Conservation (phyloP, 1,140 invertebrate genomes). For the Magallana ariakensis region DNA sequence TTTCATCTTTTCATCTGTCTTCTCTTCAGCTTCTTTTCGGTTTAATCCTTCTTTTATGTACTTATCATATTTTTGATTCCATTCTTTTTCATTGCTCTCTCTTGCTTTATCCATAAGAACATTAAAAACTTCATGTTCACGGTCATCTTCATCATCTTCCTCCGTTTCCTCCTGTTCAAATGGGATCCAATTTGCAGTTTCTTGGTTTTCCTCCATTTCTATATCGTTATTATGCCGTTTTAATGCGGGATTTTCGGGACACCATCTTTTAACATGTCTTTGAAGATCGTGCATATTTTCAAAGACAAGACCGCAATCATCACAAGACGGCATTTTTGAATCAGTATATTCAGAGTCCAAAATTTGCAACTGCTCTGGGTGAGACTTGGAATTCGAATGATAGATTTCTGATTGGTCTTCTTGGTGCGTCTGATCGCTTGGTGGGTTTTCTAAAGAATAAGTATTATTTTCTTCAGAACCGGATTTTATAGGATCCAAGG, state of each 20-base stretch:
- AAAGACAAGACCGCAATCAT: no score
- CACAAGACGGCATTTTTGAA: conserved; percentile 51
- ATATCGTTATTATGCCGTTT: conserved; percentile 32
- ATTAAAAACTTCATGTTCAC: background rate
- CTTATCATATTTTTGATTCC: conserved; percentile 29
- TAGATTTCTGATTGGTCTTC: background rate
- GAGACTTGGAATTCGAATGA: background rate
- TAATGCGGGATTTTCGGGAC: conserved; percentile 41
- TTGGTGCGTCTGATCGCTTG: background rate
- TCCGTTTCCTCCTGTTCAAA: conserved; percentile 26
- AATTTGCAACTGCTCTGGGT: no score
- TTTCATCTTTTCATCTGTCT: conserved; percentile 8
- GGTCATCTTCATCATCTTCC: conserved; percentile 45
- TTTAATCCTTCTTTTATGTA: conserved; percentile 8
- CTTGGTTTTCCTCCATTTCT: conserved; percentile 24
- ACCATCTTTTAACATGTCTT: no score
- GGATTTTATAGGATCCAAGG: no score
- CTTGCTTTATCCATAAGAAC: no score
- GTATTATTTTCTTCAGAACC: no score
- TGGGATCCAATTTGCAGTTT: conserved; percentile 18
- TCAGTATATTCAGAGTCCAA: no score
- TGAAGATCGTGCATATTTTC: no score
- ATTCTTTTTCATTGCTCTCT: background rate
- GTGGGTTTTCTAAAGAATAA: no score
- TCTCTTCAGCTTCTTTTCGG: background rate